Base-by-base conservation (phyloP, 2,888 invertebrate genomes). In the Schrankia costaestrigalis region DNA sequence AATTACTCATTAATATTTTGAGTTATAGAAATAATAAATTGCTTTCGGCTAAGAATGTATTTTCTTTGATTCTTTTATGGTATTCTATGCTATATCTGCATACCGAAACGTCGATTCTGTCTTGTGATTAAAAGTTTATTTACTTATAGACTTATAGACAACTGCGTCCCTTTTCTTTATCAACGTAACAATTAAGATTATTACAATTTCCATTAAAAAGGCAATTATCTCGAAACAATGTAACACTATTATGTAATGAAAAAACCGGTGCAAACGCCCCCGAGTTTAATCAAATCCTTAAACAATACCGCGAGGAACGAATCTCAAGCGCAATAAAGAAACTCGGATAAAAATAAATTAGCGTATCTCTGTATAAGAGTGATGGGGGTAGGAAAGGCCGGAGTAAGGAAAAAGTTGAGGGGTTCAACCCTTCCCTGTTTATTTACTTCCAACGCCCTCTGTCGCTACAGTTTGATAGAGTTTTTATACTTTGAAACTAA, bases 331-430 rank as follows among this genome's bases (percentile, higher is more conserved):
- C 71, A 71, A 78, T 79, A 80, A 80, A 82, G 77, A 74, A 75
- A 71, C 59, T 68, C 63, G 76, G 77, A 81, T 81, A 79, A 72
- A 77, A 72, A 79, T 84, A 84, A 82, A 83, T 82, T 77, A 80
- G 71, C 71, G 75, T 79, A 78, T 83, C 78, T 78, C 73, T 57
- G 33, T 40, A 63, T 57, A 79, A 78, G 84, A 84, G 70, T 76
- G 61, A 85, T 84, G 66, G 79, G 77, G 82, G 79, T 78, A 61
- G 66, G 35, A 31, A 34, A 57, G 63, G 56, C 58, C 63, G 46
- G 62, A 52, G 57, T 55, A 48, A 67, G 65, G 78, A 79, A 81
- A 79, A 80, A 77, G 64, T 79, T 79, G 75, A 78, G 77, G 83
- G 71, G 79, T 67, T 71, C 66, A 78, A 81, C 82, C 84, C 82